These are phyloP conservation scores for Standfussiana lucernea DNA, from an alignment of 2,888 invertebrate species.

Conservation along the genomic window DNA sequence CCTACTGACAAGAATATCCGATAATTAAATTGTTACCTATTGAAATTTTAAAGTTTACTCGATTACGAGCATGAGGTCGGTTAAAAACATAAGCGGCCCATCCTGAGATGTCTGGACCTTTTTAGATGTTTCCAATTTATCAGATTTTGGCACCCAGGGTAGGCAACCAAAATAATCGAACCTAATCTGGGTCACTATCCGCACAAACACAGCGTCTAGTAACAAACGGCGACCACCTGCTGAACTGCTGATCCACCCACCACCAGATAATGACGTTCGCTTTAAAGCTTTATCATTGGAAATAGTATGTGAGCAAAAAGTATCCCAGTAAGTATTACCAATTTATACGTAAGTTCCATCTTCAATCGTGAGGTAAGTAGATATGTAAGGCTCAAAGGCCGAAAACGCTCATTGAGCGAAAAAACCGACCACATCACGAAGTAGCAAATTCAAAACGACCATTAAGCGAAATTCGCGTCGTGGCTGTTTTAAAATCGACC, in stretches of 20 bases:
- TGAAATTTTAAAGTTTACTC: not conserved
- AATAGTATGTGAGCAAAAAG: not conserved
- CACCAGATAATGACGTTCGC: not conserved
- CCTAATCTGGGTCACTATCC: not conserved
- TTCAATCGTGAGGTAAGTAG: not conserved
- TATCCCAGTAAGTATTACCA: not conserved
- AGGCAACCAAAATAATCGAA: not conserved
- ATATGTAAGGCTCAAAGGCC: too few species aligned
- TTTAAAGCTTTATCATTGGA: not conserved
- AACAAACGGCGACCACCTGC: not conserved
- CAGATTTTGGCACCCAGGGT: not conserved
- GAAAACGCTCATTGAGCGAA: too few species aligned
- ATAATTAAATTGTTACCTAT: conserved; percentile 9
- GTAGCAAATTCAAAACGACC: too few species aligned
- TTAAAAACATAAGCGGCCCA: not conserved
- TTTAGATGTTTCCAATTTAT: not conserved
- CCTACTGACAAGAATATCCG: conserved; percentile 28
- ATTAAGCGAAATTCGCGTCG: too few species aligned
- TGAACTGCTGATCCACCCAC: not conserved
- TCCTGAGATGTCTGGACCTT: not conserved
- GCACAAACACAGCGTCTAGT: not conserved
- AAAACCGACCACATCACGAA: too few species aligned
- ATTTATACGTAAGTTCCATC: not conserved
- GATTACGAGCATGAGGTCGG: not conserved
- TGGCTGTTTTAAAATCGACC: too few species aligned